A percentile compares a stretch with the other conserved stretches of the same genome.
These are phyloP conservation scores for Anolis carolinensis DNA, from an alignment of 2,113 vertebrate species.

Conservation along the genomic window DNA sequence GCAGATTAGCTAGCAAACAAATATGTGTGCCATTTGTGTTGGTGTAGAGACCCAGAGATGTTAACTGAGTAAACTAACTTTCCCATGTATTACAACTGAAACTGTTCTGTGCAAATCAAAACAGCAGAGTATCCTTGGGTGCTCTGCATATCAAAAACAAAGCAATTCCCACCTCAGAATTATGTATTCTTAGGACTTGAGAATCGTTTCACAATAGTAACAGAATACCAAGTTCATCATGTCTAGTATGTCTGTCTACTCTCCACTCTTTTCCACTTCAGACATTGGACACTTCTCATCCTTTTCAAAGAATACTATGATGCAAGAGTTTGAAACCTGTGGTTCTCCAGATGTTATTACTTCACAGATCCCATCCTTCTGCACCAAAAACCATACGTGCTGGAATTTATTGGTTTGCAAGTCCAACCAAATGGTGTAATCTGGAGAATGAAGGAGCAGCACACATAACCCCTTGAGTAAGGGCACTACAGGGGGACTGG, in stretches of 20 bases:
- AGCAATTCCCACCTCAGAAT: background rate
- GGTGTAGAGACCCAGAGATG: background rate
- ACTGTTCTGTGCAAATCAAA: background rate
- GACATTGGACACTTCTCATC: background rate
- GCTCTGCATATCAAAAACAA: background rate
- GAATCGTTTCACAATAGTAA: background rate
- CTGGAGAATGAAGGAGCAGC: too few relatives aligned
- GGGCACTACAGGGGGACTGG: too few relatives aligned
- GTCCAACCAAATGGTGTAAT: too few relatives aligned
- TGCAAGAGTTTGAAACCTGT: too few relatives aligned
- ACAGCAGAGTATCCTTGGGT: background rate
- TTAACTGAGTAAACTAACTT: background rate
- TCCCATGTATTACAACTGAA: background rate
- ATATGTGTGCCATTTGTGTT: background rate
- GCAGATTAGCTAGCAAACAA: background rate
- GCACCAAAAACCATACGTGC: too few relatives aligned
- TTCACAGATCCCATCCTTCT: too few relatives aligned
- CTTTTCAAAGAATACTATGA: background rate
- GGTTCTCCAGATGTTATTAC: too few relatives aligned
- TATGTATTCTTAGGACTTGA: background rate
- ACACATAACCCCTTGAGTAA: too few relatives aligned
- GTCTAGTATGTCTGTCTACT: background rate
- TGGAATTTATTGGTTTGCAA: too few relatives aligned
- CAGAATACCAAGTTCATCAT: background rate
- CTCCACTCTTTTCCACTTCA: background rate